Conservation (phyloP, 35 echinoderm and acorn worm species). For the Stichopus chloronotus region DNA sequence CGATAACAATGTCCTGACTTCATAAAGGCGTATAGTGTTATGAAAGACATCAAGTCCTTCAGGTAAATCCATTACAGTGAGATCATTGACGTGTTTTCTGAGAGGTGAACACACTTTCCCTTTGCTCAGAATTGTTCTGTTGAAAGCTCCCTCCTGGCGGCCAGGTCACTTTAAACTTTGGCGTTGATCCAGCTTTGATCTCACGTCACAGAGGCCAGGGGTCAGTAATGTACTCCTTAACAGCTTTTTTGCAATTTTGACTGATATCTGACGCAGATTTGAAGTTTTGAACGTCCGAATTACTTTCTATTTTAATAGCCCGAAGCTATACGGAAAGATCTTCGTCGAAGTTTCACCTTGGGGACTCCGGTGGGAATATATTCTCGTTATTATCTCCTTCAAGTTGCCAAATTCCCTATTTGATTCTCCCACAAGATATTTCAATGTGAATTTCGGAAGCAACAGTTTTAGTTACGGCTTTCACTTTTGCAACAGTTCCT, state of each 20-base stretch:
- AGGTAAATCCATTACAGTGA: not conserved
- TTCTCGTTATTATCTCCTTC: not conserved
- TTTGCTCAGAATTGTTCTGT: not conserved
- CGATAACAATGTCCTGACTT: too few species aligned
- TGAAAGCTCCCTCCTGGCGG: not conserved
- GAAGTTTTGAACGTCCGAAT: not conserved
- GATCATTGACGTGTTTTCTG: not conserved
- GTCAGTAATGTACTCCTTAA: not conserved
- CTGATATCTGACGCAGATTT: not conserved
- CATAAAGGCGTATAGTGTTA: too few species aligned
- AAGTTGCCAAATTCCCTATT: not conserved
- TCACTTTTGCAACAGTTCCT: too few species aligned
- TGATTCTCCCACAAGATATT: too few species aligned
- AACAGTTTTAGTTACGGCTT: too few species aligned
- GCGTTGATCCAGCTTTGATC: not conserved
- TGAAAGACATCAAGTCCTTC: not conserved
- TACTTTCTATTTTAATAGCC: constrained; percentile 1
- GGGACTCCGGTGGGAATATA: not conserved
- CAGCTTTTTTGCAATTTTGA: not conserved
- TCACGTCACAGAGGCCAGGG: not conserved
- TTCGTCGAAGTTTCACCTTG: not conserved
- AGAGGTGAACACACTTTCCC: not conserved
- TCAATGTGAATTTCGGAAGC: too few species aligned
- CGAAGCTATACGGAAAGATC: not conserved
- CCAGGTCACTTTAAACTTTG: not conserved